Percentiles rank a stretch among this genome's conserved stretches.
Evolutionary conservation across 2,797 vertebrate genomes (phyloP).

Genomic region (Iguana delicatissima): DNA sequence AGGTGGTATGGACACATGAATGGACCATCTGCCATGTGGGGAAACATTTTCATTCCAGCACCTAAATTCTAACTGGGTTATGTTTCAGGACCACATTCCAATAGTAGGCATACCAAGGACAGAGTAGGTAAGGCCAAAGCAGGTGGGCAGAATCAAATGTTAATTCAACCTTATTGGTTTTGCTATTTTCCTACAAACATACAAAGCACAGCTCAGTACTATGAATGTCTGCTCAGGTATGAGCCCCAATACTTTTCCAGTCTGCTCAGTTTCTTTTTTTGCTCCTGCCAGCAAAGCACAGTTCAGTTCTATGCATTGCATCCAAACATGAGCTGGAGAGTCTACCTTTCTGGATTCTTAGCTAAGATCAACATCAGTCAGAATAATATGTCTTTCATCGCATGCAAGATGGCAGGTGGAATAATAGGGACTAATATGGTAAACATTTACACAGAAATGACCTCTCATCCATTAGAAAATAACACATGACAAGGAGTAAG

Average conservation of each 20-base stretch:
- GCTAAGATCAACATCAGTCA: neutral
- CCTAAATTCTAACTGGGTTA: too few relatives aligned
- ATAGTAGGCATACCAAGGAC: neutral
- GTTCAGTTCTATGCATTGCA: too few relatives aligned
- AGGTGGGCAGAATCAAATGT: neutral
- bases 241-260: neutral
- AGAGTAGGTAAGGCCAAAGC: neutral
- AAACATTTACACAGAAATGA: neutral
- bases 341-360: neutral
- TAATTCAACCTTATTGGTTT: neutral
- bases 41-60: too few relatives aligned
- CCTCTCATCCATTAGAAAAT: neutral
- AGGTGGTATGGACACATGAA: too few relatives aligned
- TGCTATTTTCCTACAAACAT: neutral
- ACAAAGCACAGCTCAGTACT: neutral
- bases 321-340: too few relatives aligned
- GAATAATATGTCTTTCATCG: neutral
- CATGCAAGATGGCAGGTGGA: neutral
- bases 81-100: too few relatives aligned
- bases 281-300: too few relatives aligned
- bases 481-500: neutral
- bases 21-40: too few relatives aligned
- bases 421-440: neutral
- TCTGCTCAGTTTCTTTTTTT: too few relatives aligned
- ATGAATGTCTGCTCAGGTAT: neutral